These are phyloP conservation scores for Zingel zingel DNA, from an alignment of 2,113 vertebrate species.

Conservation along the genomic window DNA sequence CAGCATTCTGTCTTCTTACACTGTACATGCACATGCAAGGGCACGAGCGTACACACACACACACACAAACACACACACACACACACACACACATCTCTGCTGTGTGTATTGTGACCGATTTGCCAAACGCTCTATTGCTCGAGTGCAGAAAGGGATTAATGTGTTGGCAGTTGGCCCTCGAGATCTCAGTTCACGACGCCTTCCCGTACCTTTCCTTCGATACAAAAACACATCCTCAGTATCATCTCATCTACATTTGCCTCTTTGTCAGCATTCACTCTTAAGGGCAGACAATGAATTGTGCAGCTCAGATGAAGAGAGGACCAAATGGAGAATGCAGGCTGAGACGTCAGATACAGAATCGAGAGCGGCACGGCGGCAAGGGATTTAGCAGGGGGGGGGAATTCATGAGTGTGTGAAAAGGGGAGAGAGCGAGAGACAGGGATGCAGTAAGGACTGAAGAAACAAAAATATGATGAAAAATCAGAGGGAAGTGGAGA, in stretches of 20 bases:
- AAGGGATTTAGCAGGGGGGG: constrained; percentile 33
- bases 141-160: constrained; percentile 59
- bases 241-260: constrained; percentile 47
- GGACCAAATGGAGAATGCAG: constrained; percentile 21
- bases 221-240: constrained; percentile 40
- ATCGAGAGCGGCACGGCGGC: constrained; percentile 1
- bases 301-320: constrained; percentile 26
- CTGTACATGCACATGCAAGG: constrained; percentile 12
- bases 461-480: constrained; percentile 36
- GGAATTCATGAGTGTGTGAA: constrained; percentile 51
- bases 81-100: constrained; percentile 8
- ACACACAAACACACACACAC: neutral
- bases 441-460: constrained; percentile 8
- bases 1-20: constrained; percentile 36
- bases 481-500: constrained; percentile 40
- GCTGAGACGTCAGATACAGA: constrained; percentile 31
- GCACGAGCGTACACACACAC: neutral
- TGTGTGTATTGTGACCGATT: constrained; percentile 44
- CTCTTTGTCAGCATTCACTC: constrained; percentile 48
- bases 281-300: constrained; percentile 38
- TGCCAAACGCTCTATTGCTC: constrained; percentile 56
- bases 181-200: constrained; percentile 40
- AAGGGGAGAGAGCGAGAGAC: constrained; percentile 7
- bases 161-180: constrained; percentile 55
- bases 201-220: constrained; percentile 27